These are phyloP conservation scores for Phyto melanocephala DNA, from an alignment of 2,888 invertebrate genomes.

Conservation along the genomic window DNA sequence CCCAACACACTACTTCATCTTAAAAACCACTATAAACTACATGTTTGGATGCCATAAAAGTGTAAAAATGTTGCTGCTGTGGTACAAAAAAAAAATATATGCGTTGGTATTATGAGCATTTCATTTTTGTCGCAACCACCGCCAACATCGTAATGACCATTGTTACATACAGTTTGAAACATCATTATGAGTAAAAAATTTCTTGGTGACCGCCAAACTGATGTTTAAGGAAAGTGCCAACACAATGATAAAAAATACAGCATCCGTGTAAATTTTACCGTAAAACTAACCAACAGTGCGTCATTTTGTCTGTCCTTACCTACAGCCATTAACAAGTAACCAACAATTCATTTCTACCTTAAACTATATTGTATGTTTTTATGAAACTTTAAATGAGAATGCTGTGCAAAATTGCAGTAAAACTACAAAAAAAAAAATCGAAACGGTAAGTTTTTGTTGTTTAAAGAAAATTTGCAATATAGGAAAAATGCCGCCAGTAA, in stretches of 20 bases:
- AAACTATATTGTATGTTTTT: slow-evolving; percentile 28
- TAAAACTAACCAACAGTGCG: slow-evolving; percentile 6
- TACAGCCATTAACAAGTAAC: not conserved
- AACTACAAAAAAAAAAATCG: slow-evolving; percentile 25
- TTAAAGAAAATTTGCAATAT: not conserved
- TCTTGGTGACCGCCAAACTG: slow-evolving; percentile 53
- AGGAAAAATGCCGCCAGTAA: slow-evolving; percentile 18
- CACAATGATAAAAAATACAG: slow-evolving; percentile 23
- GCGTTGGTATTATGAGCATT: slow-evolving; percentile 53
- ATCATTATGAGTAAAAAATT: slow-evolving; percentile 23
- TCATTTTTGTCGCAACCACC: slow-evolving; percentile 29
- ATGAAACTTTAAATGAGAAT: slow-evolving; percentile 28
- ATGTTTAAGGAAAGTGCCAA: slow-evolving; percentile 58
- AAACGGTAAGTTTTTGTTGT: slow-evolving; percentile 10
- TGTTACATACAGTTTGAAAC: slow-evolving; percentile 20
- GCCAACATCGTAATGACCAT: slow-evolving; percentile 28
- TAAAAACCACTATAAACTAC: slow-evolving; percentile 48
- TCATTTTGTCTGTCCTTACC: slow-evolving; percentile 21
- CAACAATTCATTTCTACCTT: slow-evolving; percentile 32
- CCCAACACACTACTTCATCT: slow-evolving; percentile 10
- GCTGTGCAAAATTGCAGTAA: slow-evolving; percentile 32
- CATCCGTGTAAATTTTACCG: slow-evolving; percentile 43
- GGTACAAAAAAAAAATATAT: slow-evolving; percentile 22
- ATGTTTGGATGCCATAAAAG: slow-evolving; percentile 62
- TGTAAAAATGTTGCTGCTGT: slow-evolving; percentile 41